Evolutionary conservation across 1,140 invertebrate genomes (phyloP).

Genomic region (Listronotus oregonensis): DNA sequence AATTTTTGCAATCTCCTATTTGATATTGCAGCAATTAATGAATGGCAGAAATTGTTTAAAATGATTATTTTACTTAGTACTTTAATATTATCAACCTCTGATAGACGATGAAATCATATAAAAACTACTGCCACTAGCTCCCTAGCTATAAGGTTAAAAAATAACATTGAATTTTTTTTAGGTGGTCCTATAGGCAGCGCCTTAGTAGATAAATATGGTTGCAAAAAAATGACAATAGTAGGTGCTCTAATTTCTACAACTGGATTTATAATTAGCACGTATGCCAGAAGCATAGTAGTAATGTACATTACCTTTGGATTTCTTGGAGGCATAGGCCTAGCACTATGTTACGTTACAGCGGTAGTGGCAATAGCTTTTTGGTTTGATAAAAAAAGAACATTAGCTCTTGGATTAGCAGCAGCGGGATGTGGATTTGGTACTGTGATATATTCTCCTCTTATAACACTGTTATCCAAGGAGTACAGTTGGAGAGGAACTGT

Average conservation of each 20-base stretch:
- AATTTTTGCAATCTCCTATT: no score
- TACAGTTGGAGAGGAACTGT: conserved; percentile 89
- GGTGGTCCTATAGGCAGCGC: conserved; percentile 83
- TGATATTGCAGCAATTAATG: no score
- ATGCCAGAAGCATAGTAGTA: conserved; percentile 72
- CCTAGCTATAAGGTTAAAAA: no score
- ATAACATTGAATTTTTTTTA: conserved; percentile 44
- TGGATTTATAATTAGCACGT: conserved; percentile 79
- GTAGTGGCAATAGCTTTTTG: conserved; percentile 94
- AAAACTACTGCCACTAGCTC: no score
- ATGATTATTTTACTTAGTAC: no score
- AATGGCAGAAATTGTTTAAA: no score
- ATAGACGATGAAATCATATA: no score
- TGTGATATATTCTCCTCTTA: conserved; percentile 84
- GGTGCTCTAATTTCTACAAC: conserved; percentile 76
- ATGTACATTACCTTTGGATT: conserved; percentile 87
- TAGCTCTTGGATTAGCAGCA: conserved; percentile 91
- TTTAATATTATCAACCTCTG: no score
- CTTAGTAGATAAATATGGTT: conserved; percentile 86
- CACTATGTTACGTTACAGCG: conserved; percentile 86
- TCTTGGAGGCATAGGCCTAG: conserved; percentile 82
- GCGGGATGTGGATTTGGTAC: conserved; percentile 86
- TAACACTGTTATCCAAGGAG: conserved; percentile 72
- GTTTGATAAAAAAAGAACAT: conserved; percentile 89
- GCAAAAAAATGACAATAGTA: conserved; percentile 79